Evolutionary conservation across 2,888 invertebrate genomes (phyloP), one percentile per base, ranked within the genome.

Genomic region (Gymnocheta viridis): DNA sequence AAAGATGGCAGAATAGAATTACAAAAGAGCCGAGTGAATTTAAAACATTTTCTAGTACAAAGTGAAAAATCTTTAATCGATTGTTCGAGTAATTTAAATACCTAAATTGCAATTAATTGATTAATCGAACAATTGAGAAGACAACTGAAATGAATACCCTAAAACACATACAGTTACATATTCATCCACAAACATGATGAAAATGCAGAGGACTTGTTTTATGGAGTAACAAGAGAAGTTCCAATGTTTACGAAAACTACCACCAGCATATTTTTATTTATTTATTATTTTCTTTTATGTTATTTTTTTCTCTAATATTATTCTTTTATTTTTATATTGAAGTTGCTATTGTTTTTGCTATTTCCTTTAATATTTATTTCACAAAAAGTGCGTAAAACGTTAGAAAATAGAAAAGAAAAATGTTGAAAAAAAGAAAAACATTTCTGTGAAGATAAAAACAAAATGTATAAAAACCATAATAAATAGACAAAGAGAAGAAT

Each of bases 191-290:
- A 24, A 24, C 19, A 49, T 49, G 9, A 41, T 24, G 4, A 24
- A 62, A 62, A 47, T 47, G 5, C n/a, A 32, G 47, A 66, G 0
- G 44, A 64, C 7, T 7, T 7, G 9, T 41, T 41, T 38, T 17
- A 54, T 27, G 19, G 22, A 58, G 27, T 51, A 58, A 44, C 41
- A 60, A 24, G 47, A 72, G 44, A 72, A 49, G 14, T 74, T 67
- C 44, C 77, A 73, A 72, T 67, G 41, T 60, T 62, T 69, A 38
- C 7, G 47, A 69, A 44, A 82, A 74, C 79, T 49, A 67, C 77
- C 72, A 77, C 69, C 82, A 78, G 78, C 79, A 74, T 66, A 67
- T 69, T 72, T 79, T 74, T 73, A 44, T 76, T 47, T 62, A 66
- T 69, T 74, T 81, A 49, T 62, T 54, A n/a, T 29, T 60, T 58